Conservation (phyloP, 2,888 invertebrate genomes). For the Bembecia ichneumoniformis region DNA sequence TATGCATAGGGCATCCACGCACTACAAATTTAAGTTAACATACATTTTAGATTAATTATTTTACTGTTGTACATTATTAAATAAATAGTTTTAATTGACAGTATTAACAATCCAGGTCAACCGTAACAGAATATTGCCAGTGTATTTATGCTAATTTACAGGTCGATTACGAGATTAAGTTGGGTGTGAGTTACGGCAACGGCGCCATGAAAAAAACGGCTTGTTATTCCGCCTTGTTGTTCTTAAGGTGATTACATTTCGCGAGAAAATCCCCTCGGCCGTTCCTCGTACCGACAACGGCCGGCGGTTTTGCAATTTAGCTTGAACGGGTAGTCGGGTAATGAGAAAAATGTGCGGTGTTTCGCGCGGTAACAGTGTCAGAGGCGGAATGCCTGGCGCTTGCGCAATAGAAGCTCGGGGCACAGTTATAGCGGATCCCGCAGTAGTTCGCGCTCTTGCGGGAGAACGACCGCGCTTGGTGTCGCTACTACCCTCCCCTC, state of each 20-base stretch:
- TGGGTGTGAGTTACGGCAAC: slow-evolving; percentile 37
- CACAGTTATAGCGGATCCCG: slow-evolving; percentile 31
- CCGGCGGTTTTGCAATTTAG: slow-evolving; percentile 63
- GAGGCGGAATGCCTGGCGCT: slow-evolving; percentile 32
- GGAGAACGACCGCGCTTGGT: slow-evolving; percentile 14
- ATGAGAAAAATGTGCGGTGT: slow-evolving; percentile 56
- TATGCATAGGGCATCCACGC: too few relatives aligned
- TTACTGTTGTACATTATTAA: too few relatives aligned
- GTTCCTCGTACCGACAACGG: slow-evolving; percentile 25
- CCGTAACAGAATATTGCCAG: slow-evolving; percentile 2
- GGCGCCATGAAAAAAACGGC: slow-evolving; percentile 3
- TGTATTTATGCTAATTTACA: slow-evolving; percentile 37
- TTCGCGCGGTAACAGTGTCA: slow-evolving; percentile 11
- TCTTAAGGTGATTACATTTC: slow-evolving; percentile 1
- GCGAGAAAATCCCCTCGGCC: slow-evolving; percentile 20
- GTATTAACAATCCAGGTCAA: too few relatives aligned
- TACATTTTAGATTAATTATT: too few relatives aligned
- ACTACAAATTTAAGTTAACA: too few relatives aligned
- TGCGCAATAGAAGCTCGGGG: slow-evolving; percentile 19
- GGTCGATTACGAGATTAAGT: slow-evolving; percentile 46
- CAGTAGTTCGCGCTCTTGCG: slow-evolving; percentile 21
- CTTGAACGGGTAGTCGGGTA: slow-evolving; percentile 45
- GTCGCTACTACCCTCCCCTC: slow-evolving; percentile 28
- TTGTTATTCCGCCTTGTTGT: slow-evolving; percentile 1
- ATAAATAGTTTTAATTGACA: too few relatives aligned